These are phyloP conservation scores for Syrrhaptes paradoxus DNA, from an alignment of 2,113 vertebrate genomes.

Conservation along the genomic window DNA sequence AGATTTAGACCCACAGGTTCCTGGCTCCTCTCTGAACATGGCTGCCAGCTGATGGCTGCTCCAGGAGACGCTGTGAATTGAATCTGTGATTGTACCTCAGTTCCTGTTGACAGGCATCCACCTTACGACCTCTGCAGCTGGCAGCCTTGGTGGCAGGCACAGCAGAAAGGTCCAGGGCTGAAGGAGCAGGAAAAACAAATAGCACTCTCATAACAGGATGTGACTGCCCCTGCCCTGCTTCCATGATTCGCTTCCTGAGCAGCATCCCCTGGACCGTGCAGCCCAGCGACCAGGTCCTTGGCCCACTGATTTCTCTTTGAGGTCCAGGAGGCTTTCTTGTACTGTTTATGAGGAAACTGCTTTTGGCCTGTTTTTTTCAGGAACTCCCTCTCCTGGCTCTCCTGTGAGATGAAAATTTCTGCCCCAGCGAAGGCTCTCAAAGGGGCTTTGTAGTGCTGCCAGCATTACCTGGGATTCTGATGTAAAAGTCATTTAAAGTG, in stretches of 20 bases:
- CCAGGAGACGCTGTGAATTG: background rate
- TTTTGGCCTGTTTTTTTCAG: background rate
- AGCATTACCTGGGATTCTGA: background rate
- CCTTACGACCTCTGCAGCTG: background rate
- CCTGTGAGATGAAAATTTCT: background rate
- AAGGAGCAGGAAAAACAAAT: constrained; percentile 34
- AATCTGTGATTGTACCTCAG: background rate
- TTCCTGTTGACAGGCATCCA: background rate
- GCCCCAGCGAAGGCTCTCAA: background rate
- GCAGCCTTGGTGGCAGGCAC: background rate
- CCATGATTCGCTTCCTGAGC: constrained; percentile 42
- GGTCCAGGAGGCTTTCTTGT: background rate
- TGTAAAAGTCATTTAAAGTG: background rate
- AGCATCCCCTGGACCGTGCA: background rate
- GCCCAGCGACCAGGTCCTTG: background rate
- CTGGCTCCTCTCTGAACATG: background rate
- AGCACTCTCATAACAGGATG: background rate
- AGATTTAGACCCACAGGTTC: background rate
- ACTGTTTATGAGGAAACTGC: background rate
- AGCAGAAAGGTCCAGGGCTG: background rate
- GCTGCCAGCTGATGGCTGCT: background rate
- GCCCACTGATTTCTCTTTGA: background rate
- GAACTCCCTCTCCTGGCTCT: background rate
- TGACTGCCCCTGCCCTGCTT: background rate
- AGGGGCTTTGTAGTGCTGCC: background rate